Base-by-base conservation (phyloP, 2,797 vertebrate genomes). In the Holocentrus rufus region DNA sequence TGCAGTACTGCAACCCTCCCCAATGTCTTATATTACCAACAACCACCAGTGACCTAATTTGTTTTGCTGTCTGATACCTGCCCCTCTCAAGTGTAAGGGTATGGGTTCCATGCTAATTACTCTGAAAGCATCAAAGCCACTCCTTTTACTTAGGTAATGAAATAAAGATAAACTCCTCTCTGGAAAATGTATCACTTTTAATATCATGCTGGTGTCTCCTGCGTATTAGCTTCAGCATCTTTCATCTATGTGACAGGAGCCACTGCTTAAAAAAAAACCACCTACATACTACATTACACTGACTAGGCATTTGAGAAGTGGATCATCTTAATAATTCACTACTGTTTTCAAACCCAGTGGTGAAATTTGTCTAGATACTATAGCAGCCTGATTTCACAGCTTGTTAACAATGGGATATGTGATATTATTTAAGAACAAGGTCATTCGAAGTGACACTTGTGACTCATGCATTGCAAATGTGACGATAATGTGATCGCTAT, bases 311-410 rank as follows among this genome's bases (percentile, higher is more conserved):
- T 27, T 30, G 50, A 69, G 70, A 23, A 55, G 65, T 49, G 22
- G 34, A 25, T 54, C 2, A 1, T 10, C 68, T 90, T 55, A 89
- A 90, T 90, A 88, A 89, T 89, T 78, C 25, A 90, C 57, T 15
- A 46, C 57, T 61, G 65, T 78, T 71, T 69, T 69, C 49, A 55
- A 54, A 65, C 46, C 64, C 67, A 34, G 42, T 54, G 63, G 62
- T 68, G 79, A 84, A 77, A 81, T 80, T 61, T 69, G 73, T 84
- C 54, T 34, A 22, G 74, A 46, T 50, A 70, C 63, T 56, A 14
- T 30, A n/a, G 27, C 54, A 27, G 64, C 68, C 75, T 86, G 77
- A 74, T 85, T 86, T 86, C 80, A 85, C 74, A 85, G 72, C 71
- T 80, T 83, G 66, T 74, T 83, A 73, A 80, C 77, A 80, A 74